phyloP scores from a whole-genome alignment of 2,797 vertebrate genomes.

The Cyprinella venusta region DNA sequence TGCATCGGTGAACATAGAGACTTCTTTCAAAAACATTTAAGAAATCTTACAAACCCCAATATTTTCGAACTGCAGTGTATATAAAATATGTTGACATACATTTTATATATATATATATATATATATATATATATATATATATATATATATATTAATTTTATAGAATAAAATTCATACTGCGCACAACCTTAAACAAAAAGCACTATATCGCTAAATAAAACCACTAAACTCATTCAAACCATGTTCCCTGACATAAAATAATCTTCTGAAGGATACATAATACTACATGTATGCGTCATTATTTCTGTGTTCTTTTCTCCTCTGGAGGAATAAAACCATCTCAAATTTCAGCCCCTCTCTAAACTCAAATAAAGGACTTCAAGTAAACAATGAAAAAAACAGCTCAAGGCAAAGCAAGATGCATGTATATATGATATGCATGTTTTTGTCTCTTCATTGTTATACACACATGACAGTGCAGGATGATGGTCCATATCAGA shows the following conservation, averaged over 20 bases:
- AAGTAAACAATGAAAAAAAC: slow-evolving; percentile 6
- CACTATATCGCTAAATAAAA: neutral
- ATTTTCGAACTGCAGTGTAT: neutral
- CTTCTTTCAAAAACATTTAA: neutral
- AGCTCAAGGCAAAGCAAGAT: neutral
- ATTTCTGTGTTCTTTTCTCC: neutral
- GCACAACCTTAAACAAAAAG: neutral
- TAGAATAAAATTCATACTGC: no score
- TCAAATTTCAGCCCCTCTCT: neutral
- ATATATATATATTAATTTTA: no score
- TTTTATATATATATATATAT: no score
- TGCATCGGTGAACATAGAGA: neutral
- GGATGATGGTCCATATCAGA: slow-evolving; percentile 92
- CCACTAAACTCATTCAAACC: slow-evolving; percentile 29
- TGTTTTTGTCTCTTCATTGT: slow-evolving; percentile 10
- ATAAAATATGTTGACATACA: neutral
- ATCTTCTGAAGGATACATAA: slow-evolving; percentile 12
- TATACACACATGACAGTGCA: slow-evolving; percentile 91
- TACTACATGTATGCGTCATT: slow-evolving; percentile 4
- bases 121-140: no score
- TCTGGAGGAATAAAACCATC: neutral
- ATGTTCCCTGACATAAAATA: slow-evolving; percentile 22
- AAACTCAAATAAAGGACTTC: slow-evolving; percentile 11
- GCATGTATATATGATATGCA: neutral
- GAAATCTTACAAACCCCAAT: no score